Percentiles rank a stretch among this genome's conserved stretches.
Conservation (phyloP, 2,113 vertebrate genomes). For the Eretmodus cyanostictus region DNA sequence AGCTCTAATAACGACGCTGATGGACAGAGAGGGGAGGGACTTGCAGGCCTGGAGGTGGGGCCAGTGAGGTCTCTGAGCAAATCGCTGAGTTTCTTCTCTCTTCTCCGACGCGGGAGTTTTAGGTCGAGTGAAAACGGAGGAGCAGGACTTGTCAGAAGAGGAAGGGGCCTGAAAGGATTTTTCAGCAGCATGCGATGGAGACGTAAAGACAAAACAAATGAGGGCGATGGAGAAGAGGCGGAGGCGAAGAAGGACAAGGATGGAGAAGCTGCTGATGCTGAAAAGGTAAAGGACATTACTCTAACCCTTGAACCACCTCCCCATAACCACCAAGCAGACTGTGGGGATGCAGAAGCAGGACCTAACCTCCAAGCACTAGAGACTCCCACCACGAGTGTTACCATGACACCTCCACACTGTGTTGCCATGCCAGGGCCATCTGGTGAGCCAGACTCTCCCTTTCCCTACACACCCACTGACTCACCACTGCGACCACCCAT, state of each 20-base stretch:
- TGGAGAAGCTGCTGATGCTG: constrained; percentile 56
- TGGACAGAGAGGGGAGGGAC: constrained; percentile 76
- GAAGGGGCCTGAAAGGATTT: constrained; percentile 83
- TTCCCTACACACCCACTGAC: constrained; percentile 53
- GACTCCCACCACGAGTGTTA: constrained; percentile 32
- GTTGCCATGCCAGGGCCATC: constrained; percentile 51
- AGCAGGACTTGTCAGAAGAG: constrained; percentile 75
- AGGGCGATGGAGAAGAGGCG: constrained; percentile 57
- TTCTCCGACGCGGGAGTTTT: constrained; percentile 80
- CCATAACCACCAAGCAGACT: constrained; percentile 53
- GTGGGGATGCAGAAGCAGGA: constrained; percentile 35
- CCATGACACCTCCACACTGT: constrained; percentile 53
- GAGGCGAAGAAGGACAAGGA: constrained; percentile 61
- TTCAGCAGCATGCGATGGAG: constrained; percentile 90
- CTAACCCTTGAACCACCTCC: constrained; percentile 67
- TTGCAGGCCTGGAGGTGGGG: constrained; percentile 45
- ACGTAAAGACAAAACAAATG: constrained; percentile 76
- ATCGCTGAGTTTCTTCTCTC: constrained; percentile 90
- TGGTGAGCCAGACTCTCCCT: constrained; percentile 44
- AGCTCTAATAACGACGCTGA: constrained; percentile 70
- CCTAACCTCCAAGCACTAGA: constrained; percentile 10
- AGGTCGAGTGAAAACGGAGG: constrained; percentile 68
- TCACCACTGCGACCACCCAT: constrained; percentile 40
- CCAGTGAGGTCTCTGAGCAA: constrained; percentile 81
- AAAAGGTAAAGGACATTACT: constrained; percentile 72